Percentiles rank a stretch among this genome's conserved stretches.
Evolutionary conservation across 64 coral and sea anemone species (phyloP).

Genomic region (Cladopsammia gracilis): DNA sequence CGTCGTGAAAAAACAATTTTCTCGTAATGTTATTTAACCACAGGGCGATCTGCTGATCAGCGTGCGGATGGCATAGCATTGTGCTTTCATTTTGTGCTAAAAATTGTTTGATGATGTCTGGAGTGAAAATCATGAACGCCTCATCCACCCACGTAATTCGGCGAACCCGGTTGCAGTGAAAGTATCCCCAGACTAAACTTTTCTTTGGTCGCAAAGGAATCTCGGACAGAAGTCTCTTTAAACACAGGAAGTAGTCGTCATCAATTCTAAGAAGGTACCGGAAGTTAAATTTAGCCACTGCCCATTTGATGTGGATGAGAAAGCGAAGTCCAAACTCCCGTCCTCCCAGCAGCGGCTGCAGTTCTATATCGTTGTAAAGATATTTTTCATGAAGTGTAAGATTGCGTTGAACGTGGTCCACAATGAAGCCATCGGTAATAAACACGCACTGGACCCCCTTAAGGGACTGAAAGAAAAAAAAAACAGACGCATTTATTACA

Average conservation of each 20-base stretch:
- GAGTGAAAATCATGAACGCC: conserved; percentile 55
- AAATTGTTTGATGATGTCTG: conserved; percentile 51
- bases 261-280: conserved; percentile 53
- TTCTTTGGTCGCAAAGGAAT: conserved; percentile 42
- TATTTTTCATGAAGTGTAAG: neutral
- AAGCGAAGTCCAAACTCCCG: conserved; percentile 65
- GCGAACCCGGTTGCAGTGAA: neutral
- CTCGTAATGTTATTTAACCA: conserved; percentile 54
- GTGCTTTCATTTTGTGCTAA: conserved; percentile 31
- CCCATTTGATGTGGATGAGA: conserved; percentile 59
- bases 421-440: conserved; percentile 35
- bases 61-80: neutral
- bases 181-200: conserved; percentile 41
- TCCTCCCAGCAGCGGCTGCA: conserved; percentile 5
- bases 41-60: conserved; percentile 47
- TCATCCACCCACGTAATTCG: conserved; percentile 38
- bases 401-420: neutral
- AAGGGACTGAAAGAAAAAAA: neutral
- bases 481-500: too few relatives aligned
- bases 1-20: conserved; percentile 21
- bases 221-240: conserved; percentile 51
- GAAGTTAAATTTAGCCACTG: conserved; percentile 46
- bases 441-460: conserved; percentile 34
- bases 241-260: conserved; percentile 69
- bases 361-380: conserved; percentile 9